Evolutionary conservation across 2,888 invertebrate genomes (phyloP).

Genomic region (Nomada ruficornis): DNA sequence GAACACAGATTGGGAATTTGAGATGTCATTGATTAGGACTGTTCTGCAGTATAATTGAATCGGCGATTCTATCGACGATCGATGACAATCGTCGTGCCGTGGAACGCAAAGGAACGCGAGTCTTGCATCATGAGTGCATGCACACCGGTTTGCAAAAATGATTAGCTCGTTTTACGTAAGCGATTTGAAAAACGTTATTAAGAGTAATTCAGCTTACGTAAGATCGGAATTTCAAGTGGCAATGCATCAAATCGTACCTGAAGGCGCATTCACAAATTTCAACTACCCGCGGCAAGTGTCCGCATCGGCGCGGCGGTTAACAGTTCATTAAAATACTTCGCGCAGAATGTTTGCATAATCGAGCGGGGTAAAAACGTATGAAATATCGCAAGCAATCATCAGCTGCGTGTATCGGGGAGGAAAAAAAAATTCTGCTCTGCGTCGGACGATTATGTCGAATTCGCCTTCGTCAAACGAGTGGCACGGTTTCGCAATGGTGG

Average conservation of each 20-base stretch:
- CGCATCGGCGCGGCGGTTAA: background rate
- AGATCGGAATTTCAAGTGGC: slow-evolving; percentile 32
- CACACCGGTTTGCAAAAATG: slow-evolving; percentile 21
- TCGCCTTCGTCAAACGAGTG: background rate
- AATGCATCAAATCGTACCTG: background rate
- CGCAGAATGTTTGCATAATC: background rate
- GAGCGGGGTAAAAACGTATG: background rate
- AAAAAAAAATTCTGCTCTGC: background rate
- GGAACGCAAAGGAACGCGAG: background rate
- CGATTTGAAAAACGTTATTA: slow-evolving; percentile 37
- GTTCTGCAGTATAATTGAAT: background rate
- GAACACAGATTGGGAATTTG: too few relatives aligned
- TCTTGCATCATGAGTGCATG: background rate
- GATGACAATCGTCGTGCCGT: background rate
- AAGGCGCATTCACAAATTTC: slow-evolving; percentile 12
- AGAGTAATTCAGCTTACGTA: slow-evolving; percentile 45
- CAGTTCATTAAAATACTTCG: background rate
- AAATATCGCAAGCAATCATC: background rate
- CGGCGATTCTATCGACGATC: background rate
- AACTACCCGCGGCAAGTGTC: background rate
- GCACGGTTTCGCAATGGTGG: slow-evolving; percentile 4
- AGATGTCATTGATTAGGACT: too few relatives aligned
- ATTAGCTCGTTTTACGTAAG: slow-evolving; percentile 42
- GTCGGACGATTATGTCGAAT: background rate
- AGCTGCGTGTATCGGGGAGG: too few relatives aligned